A percentile compares a stretch with the other conserved stretches of the same genome.
Evolutionary conservation across 2,797 vertebrate genomes (phyloP).

Genomic region (Perdix hodgsoniae): DNA sequence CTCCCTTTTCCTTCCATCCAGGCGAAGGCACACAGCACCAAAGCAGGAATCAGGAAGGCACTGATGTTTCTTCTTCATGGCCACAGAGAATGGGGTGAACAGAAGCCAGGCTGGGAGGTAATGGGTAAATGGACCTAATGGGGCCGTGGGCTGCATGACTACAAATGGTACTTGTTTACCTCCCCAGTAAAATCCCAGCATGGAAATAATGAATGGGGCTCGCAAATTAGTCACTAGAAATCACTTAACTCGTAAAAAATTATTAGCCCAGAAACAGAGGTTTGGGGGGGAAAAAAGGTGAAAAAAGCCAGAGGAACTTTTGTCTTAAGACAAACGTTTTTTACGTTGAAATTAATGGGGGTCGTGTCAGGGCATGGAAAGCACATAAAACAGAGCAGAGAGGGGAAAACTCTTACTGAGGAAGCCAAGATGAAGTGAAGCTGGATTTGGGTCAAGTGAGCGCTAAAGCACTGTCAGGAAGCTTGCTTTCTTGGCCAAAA

Average conservation of each 20-base stretch:
- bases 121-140: background rate
- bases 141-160: background rate
- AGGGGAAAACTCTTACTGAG: background rate
- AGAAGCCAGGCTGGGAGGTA: conserved; percentile 34
- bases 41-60: background rate
- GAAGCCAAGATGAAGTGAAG: conserved; percentile 22
- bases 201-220: conserved; percentile 70
- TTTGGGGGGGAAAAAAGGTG: background rate
- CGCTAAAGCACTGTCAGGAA: background rate
- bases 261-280: conserved; percentile 57
- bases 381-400: conserved; percentile 47
- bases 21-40: background rate
- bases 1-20: background rate
- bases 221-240: conserved; percentile 71
- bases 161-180: conserved; percentile 65
- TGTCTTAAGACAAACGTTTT: conserved; percentile 65
- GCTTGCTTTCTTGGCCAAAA: background rate
- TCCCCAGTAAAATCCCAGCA: conserved; percentile 64
- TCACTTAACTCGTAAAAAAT: conserved; percentile 70
- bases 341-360: conserved; percentile 76
- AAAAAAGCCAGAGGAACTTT: conserved; percentile 42
- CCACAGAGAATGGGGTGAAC: background rate
- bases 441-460: background rate
- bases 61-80: background rate
- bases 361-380: conserved; percentile 71